Conservation (phyloP, 2,888 invertebrate species). For the Calameuta pallipes region DNA sequence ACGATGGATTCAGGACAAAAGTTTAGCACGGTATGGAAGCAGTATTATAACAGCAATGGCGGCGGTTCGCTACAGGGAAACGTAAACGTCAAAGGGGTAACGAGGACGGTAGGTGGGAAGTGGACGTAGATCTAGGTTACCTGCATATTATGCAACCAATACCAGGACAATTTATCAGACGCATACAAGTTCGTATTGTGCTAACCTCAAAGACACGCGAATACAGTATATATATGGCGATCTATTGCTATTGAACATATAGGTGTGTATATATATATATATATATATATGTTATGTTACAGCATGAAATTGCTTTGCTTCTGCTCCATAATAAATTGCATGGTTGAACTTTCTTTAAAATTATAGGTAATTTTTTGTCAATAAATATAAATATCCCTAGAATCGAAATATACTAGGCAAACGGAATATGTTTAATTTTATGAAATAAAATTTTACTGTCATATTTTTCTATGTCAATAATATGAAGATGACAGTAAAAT, state of each 20-base stretch:
- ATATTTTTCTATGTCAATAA: too few species aligned
- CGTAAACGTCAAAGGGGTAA: conserved; percentile 47
- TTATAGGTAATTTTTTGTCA: neutral
- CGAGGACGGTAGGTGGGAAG: conserved; percentile 51
- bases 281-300: neutral
- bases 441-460: too few species aligned
- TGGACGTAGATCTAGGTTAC: conserved; percentile 52
- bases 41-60: neutral
- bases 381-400: neutral
- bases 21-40: conserved; percentile 10
- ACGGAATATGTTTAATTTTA: too few species aligned
- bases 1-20: conserved; percentile 4
- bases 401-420: neutral
- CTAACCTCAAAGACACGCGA: neutral
- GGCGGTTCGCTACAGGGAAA: conserved; percentile 7
- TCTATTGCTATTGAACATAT: neutral
- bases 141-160: conserved; percentile 60
- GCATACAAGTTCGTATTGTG: neutral
- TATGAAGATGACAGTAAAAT: neutral
- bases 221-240: neutral
- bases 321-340: neutral
- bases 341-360: neutral
- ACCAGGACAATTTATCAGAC: conserved; percentile 32
- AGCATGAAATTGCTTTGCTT: neutral
- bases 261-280: neutral